Evolutionary conservation across 2,888 invertebrate genomes (phyloP), one percentile per base, ranked within the genome.

Genomic region (Platypus cylindrus): DNA sequence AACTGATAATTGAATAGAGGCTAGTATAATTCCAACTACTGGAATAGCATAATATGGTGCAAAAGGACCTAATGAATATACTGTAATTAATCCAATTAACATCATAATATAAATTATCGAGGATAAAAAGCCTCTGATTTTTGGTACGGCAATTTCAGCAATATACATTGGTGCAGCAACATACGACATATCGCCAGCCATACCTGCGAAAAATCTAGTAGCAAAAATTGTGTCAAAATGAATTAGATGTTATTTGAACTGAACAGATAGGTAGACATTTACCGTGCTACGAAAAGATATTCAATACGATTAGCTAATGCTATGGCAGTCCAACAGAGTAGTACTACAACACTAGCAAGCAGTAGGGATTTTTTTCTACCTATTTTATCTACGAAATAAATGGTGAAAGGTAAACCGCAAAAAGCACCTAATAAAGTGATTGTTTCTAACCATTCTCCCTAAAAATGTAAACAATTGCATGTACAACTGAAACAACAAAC

Each of bases 151-250:
- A 31, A 60, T 58, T 48, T 61, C 60, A 3, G 56, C 59, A 8
- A 60, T 54, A 44, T 58, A 60, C 57, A 59, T 59, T 7, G 59
- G 60, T 0, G 56, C 57, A 3, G 59, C 53, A 3, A 62, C 61
- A 38, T 59, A 62, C 3, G 57, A 59, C 17, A 58, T 55, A 33
- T 60, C 59, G n/a, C 58, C 55, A 3, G 58, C 59, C 37, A 59
- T 44, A 3, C 61, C 61, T 3, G 53, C 50, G 14, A 59, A 36
- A 32, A 58, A 53, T 26, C 60, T 49, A 1, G 5, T n/a, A n/a
- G n/a, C n/a, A n/a, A n/a, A n/a, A n/a, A 22, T 22, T 22, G n/a
- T 22, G 8, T 22, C 8, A n/a, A 22, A 22, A 22, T 22, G 22
- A 22, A 22, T 22, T 8, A 22, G 22, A 7, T 8, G 22, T 8